phyloP scores from a whole-genome alignment of 2,888 invertebrate genomes.

The Melipona beecheii region DNA sequence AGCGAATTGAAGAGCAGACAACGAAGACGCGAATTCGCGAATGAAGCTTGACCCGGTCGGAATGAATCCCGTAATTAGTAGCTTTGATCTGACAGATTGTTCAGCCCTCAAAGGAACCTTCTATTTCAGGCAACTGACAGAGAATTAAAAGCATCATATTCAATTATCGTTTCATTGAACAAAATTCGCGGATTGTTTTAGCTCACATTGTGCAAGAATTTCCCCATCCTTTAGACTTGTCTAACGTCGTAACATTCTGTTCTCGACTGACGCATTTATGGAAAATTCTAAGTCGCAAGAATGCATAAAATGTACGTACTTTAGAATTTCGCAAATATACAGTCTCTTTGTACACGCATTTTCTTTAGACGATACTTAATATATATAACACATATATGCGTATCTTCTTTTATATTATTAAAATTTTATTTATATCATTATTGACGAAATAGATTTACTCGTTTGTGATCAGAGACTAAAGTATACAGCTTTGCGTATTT shows the following conservation, averaged over 20 bases:
- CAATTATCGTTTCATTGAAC: neutral
- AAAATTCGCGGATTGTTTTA: neutral
- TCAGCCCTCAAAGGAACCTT: neutral
- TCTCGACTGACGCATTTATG: neutral
- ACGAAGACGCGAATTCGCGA: neutral
- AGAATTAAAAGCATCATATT: neutral
- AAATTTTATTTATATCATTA: neutral
- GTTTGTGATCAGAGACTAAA: neutral
- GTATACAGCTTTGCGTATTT: neutral
- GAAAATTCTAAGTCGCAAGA: neutral
- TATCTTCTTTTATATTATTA: neutral
- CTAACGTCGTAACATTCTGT: neutral
- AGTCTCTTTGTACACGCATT: too few relatives aligned
- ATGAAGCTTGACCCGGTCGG: neutral
- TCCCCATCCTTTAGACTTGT: neutral
- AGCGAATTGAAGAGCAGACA: conserved; percentile 1
- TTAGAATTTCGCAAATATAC: neutral
- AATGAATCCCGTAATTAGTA: conserved; percentile 15
- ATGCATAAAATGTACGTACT: too few relatives aligned
- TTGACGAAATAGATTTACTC: neutral
- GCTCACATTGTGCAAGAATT: neutral
- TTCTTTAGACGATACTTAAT: too few relatives aligned
- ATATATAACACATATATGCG: too few relatives aligned
- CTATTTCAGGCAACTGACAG: neutral
- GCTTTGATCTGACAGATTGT: neutral